Base-by-base conservation (phyloP, 2,797 vertebrate genomes). In the Poecilia wingei region DNA sequence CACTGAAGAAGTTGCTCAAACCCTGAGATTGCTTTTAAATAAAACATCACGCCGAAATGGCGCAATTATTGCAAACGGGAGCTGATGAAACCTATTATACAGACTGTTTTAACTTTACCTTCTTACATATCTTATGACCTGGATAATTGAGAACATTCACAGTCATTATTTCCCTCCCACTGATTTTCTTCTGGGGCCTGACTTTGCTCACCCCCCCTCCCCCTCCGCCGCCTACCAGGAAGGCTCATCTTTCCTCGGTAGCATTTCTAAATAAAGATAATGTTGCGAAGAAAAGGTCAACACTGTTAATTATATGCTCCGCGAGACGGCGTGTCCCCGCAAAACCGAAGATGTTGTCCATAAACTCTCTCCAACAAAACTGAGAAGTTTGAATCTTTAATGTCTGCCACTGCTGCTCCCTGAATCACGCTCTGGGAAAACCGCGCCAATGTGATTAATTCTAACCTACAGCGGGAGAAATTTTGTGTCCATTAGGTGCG, bases 291-390 rank as follows among this genome's bases (percentile, higher is more conserved):
- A 80, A 88, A 90, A 89, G 90, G 91, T 90, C 89, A 93, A 33
- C 13, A 13, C 78, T 91, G 87, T 91, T 94, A 93, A 95, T 94
- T 92, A 91, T 84, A 87, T 83, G 87, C 85, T 87, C 87, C 12
- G 39, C 68, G 80, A 87, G 84, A 84, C 90, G 85, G 78, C 80
- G 87, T 87, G 86, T 91, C 84, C 86, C 81, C 70, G 77, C 45
- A 87, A 87, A 80, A 87, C 75, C 83, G 76, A 75, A 83, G 79
- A 79, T 47, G 80, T 77, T 76, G 87, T 87, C 84, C 82, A 87
- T 87, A 86, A 91, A 90, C 72, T 31, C 85, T 76, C 78, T 82
- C 70, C 77, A 81, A 86, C 82, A 79, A 79, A 88, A 78, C 8
- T 20, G 59, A 87, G 89, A 86, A 85, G 86, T 85, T 86, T 87